These are phyloP conservation scores for Nothoprocta perdicaria DNA, from an alignment of 2,113 vertebrate species.

Conservation along the genomic window DNA sequence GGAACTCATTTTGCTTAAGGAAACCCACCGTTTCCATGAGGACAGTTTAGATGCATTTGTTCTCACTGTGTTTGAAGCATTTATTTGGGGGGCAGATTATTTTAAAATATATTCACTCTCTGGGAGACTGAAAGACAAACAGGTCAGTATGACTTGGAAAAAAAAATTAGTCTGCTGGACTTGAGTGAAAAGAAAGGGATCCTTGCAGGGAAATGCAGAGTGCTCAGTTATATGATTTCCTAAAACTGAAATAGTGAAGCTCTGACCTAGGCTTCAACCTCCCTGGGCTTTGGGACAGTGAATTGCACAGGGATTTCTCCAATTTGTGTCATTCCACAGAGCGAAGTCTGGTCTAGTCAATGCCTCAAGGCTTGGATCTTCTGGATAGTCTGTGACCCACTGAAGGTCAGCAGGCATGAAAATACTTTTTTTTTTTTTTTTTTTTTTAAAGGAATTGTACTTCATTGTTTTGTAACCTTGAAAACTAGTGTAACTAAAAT, in stretches of 20 bases:
- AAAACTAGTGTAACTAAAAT: neutral
- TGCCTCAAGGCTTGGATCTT: neutral
- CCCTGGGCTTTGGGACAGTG: neutral
- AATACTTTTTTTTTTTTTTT: neutral
- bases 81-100: neutral
- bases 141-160: neutral
- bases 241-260: neutral
- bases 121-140: neutral
- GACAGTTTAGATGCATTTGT: neutral
- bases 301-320: neutral
- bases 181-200: neutral
- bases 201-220: neutral
- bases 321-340: neutral
- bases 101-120: neutral
- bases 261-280: neutral
- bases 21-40: neutral
- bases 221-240: neutral
- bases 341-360: neutral
- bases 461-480: neutral
- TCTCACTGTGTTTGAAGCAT: neutral
- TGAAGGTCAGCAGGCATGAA: neutral
- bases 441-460: neutral
- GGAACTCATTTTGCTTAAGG: neutral
- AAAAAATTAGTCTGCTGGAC: neutral
- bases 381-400: neutral